phyloP scores from a whole-genome alignment of 1,140 invertebrate species.

The Cardiocondyla obscurior region DNA sequence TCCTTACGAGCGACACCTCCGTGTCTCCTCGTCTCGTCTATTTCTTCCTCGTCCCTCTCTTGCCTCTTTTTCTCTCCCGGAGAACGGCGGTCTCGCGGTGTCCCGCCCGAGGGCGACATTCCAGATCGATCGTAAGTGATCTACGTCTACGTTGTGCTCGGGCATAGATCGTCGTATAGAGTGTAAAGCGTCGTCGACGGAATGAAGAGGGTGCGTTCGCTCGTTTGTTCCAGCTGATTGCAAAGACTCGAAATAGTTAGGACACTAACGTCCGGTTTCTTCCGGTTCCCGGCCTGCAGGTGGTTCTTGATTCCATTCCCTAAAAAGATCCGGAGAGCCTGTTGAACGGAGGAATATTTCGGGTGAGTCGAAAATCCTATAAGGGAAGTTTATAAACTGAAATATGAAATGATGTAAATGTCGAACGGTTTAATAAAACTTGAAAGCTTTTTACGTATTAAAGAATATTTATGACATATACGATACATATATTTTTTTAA shows the following conservation, averaged over 20 bases:
- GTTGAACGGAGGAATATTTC: neutral
- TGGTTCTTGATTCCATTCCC: neutral
- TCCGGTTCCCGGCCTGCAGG: neutral
- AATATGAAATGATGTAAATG: slow-evolving; percentile 17
- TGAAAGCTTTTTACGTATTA: neutral
- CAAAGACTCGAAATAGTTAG: neutral
- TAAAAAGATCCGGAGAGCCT: neutral
- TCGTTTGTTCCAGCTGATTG: neutral
- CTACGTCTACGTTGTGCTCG: slow-evolving; percentile 15
- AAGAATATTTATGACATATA: neutral
- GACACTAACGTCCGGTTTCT: neutral
- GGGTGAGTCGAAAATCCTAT: slow-evolving; percentile 18
- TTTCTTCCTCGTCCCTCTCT: neutral
- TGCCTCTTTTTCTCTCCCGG: neutral
- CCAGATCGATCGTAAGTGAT: slow-evolving; percentile 44
- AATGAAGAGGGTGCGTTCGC: neutral
- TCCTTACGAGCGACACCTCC: neutral
- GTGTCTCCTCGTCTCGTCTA: neutral
- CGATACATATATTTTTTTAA: too few species aligned
- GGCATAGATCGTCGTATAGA: slow-evolving; percentile 35
- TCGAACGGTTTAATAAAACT: neutral
- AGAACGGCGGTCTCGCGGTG: slow-evolving; percentile 19
- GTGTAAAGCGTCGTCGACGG: slow-evolving; percentile 12
- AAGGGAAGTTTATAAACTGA: neutral
- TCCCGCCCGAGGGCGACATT: slow-evolving; percentile 39